A percentile compares a stretch with the other conserved stretches of the same genome.
These are phyloP conservation scores for Mohoua ochrocephala DNA, from an alignment of 2,113 vertebrate genomes.

Conservation along the genomic window DNA sequence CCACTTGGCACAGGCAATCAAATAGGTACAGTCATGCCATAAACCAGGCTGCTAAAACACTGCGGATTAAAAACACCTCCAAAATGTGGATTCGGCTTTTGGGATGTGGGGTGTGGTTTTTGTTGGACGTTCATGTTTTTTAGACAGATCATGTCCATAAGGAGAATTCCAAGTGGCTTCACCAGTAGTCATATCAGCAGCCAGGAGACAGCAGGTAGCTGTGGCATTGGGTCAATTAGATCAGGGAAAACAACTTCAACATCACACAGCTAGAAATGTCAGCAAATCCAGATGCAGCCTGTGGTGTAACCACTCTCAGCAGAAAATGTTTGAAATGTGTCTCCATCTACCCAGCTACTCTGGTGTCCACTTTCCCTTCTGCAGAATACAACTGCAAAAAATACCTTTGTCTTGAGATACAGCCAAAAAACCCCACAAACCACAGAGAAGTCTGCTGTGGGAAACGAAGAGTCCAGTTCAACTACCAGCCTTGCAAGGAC, in stretches of 20 bases:
- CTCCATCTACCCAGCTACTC: neutral
- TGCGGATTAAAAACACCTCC: neutral
- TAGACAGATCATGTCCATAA: neutral
- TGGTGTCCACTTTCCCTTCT: neutral
- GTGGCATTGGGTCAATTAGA: neutral
- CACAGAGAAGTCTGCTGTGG: neutral
- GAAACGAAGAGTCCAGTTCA: neutral
- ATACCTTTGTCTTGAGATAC: neutral
- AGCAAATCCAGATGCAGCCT: neutral
- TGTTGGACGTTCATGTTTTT: neutral
- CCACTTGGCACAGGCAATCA: neutral
- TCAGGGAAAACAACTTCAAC: neutral
- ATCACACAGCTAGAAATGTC: neutral
- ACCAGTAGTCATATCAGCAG: neutral
- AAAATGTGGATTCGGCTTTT: neutral
- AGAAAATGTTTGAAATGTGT: neutral
- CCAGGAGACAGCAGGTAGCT: neutral
- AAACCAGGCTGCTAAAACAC: neutral
- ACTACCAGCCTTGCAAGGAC: neutral
- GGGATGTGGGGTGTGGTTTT: rapidly evolving
- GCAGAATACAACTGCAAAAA: neutral
- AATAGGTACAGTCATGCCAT: neutral
- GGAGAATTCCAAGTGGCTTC: neutral
- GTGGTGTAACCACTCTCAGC: neutral
- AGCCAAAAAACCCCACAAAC: neutral